phyloP scores from a whole-genome alignment of 2,888 invertebrate genomes.

The Caenorhabditis sp. region DNA sequence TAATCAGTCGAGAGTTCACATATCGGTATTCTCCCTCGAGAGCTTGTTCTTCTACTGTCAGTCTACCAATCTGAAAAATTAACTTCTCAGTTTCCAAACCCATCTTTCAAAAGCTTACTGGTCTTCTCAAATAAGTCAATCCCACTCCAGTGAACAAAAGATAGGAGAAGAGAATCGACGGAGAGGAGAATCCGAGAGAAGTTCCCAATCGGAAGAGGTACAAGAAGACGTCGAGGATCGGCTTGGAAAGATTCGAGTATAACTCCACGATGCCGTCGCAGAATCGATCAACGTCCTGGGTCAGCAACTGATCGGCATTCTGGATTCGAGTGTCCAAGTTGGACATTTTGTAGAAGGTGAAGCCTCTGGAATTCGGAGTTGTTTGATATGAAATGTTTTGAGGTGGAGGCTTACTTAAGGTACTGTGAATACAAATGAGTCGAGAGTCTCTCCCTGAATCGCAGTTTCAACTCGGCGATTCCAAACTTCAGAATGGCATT shows the following conservation, averaged over 20 bases:
- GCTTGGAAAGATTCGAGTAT: constrained; percentile 96
- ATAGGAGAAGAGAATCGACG: constrained; percentile 92
- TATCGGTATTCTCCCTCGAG: constrained; percentile 99
- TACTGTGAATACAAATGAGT: constrained; percentile 93
- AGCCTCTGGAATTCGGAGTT: constrained; percentile 80
- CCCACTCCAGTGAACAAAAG: constrained; percentile 91
- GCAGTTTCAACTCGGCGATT: constrained; percentile 93
- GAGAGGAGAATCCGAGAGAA: constrained; percentile 92
- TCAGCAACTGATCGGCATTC: constrained; percentile 96
- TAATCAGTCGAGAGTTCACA: constrained; percentile 95
- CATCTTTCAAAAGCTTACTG: constrained; percentile 63
- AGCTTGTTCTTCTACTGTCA: constrained; percentile 96
- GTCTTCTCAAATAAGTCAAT: constrained; percentile 86
- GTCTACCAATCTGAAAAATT: constrained; percentile 86
- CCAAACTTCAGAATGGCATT: constrained; percentile 91
- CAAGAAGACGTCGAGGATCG: constrained; percentile 94
- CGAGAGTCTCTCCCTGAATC: constrained; percentile 93
- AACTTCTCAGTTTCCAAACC: no score
- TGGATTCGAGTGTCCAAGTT: constrained; percentile 95
- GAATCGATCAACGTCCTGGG: constrained; percentile 97
- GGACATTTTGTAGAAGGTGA: constrained; percentile 91
- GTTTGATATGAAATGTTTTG: background rate
- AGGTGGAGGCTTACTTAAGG: constrained; percentile 88
- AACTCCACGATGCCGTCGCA: constrained; percentile 95
- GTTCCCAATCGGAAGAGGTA: constrained; percentile 93